phyloP scores from a whole-genome alignment of 92 coral and sea anemone species.

The Epizoanthus illoricatus region DNA sequence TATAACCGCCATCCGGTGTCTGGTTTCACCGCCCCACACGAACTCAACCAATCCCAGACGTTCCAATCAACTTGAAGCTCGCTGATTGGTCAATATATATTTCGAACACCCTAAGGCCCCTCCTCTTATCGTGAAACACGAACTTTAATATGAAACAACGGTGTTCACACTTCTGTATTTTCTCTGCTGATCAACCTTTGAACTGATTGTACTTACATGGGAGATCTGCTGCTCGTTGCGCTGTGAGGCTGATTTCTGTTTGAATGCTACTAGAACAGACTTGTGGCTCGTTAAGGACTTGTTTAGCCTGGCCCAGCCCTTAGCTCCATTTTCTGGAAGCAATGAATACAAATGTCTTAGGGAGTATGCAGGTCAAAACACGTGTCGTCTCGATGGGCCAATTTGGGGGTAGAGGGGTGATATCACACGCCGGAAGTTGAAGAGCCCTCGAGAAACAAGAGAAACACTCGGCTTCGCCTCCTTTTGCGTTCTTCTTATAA shows the following conservation, averaged over 20 bases:
- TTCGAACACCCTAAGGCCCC: too few relatives aligned
- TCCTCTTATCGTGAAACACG: neutral
- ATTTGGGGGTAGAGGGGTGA: too few relatives aligned
- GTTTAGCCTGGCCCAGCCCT: slow-evolving; percentile 89
- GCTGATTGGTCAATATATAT: too few relatives aligned
- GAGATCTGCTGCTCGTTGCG: slow-evolving; percentile 82
- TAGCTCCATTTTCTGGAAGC: slow-evolving; percentile 67
- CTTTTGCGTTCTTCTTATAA: too few relatives aligned
- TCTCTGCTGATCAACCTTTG: neutral
- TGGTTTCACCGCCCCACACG: too few relatives aligned
- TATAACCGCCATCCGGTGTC: too few relatives aligned
- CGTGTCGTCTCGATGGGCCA: too few relatives aligned
- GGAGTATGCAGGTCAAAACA: neutral
- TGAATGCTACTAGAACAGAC: slow-evolving; percentile 84
- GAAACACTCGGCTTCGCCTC: too few relatives aligned
- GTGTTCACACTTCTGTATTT: neutral
- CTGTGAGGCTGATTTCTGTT: slow-evolving; percentile 81
- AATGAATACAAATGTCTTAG: neutral
- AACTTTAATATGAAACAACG: neutral
- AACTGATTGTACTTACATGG: slow-evolving; percentile 57
- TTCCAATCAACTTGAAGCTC: too few relatives aligned
- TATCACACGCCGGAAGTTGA: too few relatives aligned
- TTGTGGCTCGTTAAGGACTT: slow-evolving; percentile 83
- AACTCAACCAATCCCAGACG: too few relatives aligned
- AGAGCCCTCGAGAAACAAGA: too few relatives aligned